phyloP scores from a whole-genome alignment of 2,888 invertebrate genomes.

The Nomada goodeniana region DNA sequence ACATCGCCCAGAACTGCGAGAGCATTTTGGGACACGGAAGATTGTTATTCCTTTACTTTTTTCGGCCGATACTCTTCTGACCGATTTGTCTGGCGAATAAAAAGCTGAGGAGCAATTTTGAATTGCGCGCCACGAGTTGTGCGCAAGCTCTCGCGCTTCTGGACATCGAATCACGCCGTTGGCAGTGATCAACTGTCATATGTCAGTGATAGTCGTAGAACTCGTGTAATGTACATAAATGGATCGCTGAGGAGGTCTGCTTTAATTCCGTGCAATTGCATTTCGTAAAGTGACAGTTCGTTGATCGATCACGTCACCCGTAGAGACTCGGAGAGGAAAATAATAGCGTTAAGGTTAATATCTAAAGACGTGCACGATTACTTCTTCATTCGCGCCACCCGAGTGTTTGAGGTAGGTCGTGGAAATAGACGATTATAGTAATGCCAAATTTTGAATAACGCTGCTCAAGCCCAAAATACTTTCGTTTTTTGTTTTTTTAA shows the following conservation, averaged over 20 bases:
- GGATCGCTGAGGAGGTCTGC: slow-evolving; percentile 9
- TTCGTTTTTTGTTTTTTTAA: not conserved
- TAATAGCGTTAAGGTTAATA: not conserved
- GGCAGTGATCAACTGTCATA: slow-evolving; percentile 41
- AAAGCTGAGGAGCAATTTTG: not conserved
- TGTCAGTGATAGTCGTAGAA: not conserved
- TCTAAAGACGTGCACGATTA: not conserved
- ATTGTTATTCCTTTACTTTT: no score
- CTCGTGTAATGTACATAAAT: not conserved
- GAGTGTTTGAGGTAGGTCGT: slow-evolving; percentile 25
- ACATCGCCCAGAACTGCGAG: no score
- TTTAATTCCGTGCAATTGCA: slow-evolving; percentile 19
- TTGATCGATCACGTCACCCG: not conserved
- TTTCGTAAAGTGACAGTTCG: slow-evolving; percentile 11
- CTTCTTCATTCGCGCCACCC: not conserved
- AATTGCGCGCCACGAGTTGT: slow-evolving; percentile 30
- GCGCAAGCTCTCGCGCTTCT: slow-evolving; percentile 22
- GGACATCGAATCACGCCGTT: not conserved
- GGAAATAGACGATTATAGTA: not conserved
- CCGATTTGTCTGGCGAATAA: no score
- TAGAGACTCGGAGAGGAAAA: not conserved
- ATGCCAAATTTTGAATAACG: not conserved
- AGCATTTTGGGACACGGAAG: no score
- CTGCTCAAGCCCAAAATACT: not conserved
- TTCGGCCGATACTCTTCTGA: no score